Conservation (phyloP, 2,113 vertebrate species). For the Pangasianodon gigas region DNA sequence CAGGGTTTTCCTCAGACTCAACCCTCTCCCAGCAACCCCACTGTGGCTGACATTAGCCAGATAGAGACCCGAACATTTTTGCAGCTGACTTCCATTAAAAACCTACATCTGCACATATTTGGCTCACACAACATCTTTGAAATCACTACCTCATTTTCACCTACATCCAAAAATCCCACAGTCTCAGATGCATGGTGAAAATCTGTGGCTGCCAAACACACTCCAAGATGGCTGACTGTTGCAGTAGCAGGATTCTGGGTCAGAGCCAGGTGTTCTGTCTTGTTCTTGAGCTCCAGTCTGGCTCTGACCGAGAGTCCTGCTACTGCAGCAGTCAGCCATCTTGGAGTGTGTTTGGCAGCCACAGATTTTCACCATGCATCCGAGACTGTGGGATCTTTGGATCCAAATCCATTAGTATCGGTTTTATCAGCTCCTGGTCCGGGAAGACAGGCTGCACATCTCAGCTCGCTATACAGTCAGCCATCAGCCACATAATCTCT, state of each 20-base stretch:
- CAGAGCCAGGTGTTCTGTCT: too few species aligned
- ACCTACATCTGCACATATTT: not conserved
- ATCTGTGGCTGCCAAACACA: not conserved
- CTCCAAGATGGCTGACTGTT: too few species aligned
- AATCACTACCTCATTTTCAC: not conserved
- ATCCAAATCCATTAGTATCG: too few species aligned
- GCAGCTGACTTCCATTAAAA: conserved; percentile 47
- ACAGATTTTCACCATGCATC: conserved; percentile 7
- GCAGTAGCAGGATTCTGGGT: too few species aligned
- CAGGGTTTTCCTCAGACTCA: conserved; percentile 66
- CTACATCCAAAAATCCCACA: not conserved
- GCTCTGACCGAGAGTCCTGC: too few species aligned
- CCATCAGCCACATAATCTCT: too few species aligned
- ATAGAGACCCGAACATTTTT: not conserved
- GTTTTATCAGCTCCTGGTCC: too few species aligned
- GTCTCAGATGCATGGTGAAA: conserved; percentile 2
- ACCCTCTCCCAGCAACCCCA: conserved; percentile 57
- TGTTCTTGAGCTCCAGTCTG: too few species aligned
- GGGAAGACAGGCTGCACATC: too few species aligned
- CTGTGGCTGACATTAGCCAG: conserved; percentile 38
- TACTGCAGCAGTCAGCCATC: too few species aligned
- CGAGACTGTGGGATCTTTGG: not conserved
- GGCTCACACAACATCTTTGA: not conserved
- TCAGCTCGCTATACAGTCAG: too few species aligned
- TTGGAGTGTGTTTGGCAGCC: not conserved